Conservation (phyloP, 2,797 vertebrate genomes). For the Furcifer pardalis region DNA sequence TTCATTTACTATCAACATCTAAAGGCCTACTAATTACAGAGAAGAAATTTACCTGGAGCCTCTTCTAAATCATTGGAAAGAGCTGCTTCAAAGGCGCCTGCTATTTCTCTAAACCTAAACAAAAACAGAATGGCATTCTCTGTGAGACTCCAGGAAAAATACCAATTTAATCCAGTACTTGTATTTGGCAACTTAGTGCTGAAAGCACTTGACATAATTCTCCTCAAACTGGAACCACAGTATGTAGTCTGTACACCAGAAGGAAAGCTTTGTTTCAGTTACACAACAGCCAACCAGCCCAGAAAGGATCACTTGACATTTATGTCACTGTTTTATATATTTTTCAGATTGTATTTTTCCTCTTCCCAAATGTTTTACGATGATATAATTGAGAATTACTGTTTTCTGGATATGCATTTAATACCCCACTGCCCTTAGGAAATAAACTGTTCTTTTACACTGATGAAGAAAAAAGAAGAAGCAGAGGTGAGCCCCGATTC, state of each 20-base stretch:
- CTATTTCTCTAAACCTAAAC: conserved; percentile 92
- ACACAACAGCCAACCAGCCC: not conserved
- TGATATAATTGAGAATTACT: not conserved
- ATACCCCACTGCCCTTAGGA: not conserved
- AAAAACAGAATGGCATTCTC: conserved; percentile 23
- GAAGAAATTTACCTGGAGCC: conserved; percentile 83
- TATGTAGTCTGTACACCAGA: not conserved
- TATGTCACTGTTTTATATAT: not conserved
- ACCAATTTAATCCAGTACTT: conserved; percentile 7
- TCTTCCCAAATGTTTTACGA: not conserved
- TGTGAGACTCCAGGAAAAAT: conserved; percentile 16
- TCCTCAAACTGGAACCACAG: not conserved
- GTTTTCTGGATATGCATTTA: not conserved
- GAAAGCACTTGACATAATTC: not conserved
- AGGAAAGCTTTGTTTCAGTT: not conserved
- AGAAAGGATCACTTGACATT: not conserved
- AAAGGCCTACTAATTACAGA: not conserved
- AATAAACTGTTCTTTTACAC: not conserved
- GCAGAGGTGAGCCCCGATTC: not conserved
- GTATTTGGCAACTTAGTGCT: not conserved
- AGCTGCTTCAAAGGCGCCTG: conserved; percentile 88
- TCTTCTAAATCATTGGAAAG: conserved; percentile 83
- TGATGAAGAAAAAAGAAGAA: not conserved
- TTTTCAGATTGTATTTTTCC: not conserved
- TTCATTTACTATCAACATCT: not conserved